Conservation (phyloP, 2,797 vertebrate genomes). For the Hemibagrus guttatus region DNA sequence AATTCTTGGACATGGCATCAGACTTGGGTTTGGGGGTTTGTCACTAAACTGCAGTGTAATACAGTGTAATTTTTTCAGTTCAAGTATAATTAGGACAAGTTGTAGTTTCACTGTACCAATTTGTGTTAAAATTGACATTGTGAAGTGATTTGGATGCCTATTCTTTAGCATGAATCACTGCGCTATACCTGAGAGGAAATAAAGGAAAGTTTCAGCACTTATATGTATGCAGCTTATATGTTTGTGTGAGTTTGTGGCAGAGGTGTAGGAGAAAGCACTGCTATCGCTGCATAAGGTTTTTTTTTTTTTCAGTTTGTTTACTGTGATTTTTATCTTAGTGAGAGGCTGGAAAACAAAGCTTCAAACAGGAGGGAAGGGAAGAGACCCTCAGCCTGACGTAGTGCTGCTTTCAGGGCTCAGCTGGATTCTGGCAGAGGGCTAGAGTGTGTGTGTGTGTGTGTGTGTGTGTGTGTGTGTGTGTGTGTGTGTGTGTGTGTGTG, state of each 20-base stretch:
- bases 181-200: neutral
- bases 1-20: neutral
- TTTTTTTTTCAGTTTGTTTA: slow-evolving; percentile 12
- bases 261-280: neutral
- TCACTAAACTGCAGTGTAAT: neutral
- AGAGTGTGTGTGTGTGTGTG: slow-evolving; percentile 5
- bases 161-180: no score
- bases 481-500: neutral
- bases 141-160: neutral
- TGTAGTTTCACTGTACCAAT: no score
- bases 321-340: slow-evolving; percentile 10
- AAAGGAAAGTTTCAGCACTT: neutral
- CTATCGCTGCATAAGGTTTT: neutral
- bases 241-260: slow-evolving; percentile 22
- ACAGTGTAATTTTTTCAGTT: neutral
- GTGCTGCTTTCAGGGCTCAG: neutral
- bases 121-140: neutral
- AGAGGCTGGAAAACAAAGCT: slow-evolving; percentile 26
- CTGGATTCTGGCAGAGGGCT: slow-evolving; percentile 6
- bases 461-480: no score
- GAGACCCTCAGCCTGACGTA: slow-evolving; percentile 24
- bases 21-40: neutral
- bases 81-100: neutral
- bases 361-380: slow-evolving; percentile 14
- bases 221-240: neutral